phyloP scores from a whole-genome alignment of 2,797 vertebrate species.

The Poecilia velifera region DNA sequence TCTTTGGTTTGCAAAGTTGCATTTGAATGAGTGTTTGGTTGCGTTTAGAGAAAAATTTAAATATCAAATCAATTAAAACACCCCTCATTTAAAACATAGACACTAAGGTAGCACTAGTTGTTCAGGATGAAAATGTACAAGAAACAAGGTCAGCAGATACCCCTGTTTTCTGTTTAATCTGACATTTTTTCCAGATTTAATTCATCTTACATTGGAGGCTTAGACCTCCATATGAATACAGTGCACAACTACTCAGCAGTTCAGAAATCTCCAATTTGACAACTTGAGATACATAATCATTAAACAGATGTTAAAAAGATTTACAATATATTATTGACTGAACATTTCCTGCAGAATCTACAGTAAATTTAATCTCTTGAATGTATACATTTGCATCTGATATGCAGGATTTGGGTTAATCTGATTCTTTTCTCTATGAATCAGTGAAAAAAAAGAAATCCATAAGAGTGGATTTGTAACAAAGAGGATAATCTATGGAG shows the following conservation, averaged over 20 bases:
- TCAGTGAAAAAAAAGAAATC: neutral
- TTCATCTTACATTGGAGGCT: neutral
- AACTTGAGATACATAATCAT: neutral
- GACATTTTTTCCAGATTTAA: neutral
- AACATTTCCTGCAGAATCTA: neutral
- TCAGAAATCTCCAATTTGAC: neutral
- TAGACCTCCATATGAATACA: neutral
- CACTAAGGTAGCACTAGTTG: neutral
- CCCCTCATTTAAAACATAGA: neutral
- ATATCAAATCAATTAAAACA: neutral
- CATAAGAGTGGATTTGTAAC: neutral
- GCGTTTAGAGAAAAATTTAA: neutral
- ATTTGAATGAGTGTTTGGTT: neutral
- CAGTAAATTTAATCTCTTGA: neutral
- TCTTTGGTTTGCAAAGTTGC: neutral
- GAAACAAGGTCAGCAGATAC: neutral
- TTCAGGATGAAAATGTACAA: neutral
- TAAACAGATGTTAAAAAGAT: neutral
- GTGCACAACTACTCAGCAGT: neutral
- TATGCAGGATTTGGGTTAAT: slow-evolving; percentile 1
- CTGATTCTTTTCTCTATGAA: neutral
- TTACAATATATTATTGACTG: neutral
- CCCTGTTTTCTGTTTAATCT: neutral
- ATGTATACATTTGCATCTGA: neutral
- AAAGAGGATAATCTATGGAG: neutral